These are phyloP conservation scores for Oeneis ivallda DNA, from an alignment of 2,888 invertebrate genomes.

Conservation along the genomic window DNA sequence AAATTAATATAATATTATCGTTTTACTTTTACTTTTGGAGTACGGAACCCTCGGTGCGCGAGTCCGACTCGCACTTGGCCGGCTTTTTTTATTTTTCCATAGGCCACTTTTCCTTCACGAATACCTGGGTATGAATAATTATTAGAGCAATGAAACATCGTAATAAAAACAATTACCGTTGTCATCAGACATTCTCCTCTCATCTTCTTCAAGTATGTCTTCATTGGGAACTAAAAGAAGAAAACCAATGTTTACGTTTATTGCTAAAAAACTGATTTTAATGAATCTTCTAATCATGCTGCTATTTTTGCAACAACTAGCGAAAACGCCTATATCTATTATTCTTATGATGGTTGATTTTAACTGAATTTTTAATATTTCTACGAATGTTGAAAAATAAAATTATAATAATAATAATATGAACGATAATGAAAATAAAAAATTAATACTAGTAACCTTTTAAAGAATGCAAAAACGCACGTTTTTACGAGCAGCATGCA, in stretches of 20 bases:
- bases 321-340: constrained; percentile 37
- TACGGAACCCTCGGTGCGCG: no score
- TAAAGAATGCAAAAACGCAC: constrained; percentile 1
- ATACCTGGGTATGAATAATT: no score
- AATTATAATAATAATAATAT: neutral
- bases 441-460: no score
- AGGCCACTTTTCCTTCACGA: no score
- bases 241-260: constrained; percentile 31
- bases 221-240: constrained; percentile 76
- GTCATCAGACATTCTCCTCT: constrained; percentile 72
- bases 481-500: neutral
- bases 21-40: no score
- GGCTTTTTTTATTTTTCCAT: no score
- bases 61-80: no score
- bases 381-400: neutral
- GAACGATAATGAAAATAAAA: neutral
- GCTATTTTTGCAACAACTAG: constrained; percentile 37
- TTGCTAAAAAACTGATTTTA: constrained; percentile 1
- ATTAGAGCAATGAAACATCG: neutral
- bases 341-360: constrained; percentile 41
- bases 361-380: constrained; percentile 29
- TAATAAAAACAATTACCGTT: constrained; percentile 56
- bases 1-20: no score
- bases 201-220: constrained; percentile 78
- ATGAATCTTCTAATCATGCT: constrained; percentile 34